Conservation (phyloP, 1,140 invertebrate genomes). For the Odontomachus brunneus region DNA sequence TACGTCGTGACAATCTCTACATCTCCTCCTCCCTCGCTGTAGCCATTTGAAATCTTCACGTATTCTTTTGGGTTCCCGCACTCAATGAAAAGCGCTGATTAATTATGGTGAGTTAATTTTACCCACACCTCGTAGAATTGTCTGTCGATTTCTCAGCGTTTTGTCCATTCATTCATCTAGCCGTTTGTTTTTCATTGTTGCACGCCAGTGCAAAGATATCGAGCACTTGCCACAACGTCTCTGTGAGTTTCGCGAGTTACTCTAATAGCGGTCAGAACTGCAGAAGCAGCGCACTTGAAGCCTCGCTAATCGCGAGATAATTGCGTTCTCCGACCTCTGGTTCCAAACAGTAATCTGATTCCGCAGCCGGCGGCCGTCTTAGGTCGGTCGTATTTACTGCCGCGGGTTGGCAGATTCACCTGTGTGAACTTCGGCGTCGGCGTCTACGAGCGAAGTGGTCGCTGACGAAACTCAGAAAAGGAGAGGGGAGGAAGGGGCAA, state of each 20-base stretch:
- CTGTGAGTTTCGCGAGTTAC: conserved; percentile 56
- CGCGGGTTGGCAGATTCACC: neutral
- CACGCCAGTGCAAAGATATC: conserved; percentile 9
- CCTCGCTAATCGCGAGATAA: conserved; percentile 69
- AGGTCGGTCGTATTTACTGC: conserved; percentile 42
- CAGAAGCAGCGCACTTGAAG: conserved; percentile 45
- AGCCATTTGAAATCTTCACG: too few species aligned
- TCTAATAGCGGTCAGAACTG: conserved; percentile 66
- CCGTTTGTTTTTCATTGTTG: conserved; percentile 8
- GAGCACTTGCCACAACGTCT: conserved; percentile 2
- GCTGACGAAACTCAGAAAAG: neutral
- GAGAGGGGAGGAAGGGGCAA: neutral
- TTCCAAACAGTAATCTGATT: conserved; percentile 69
- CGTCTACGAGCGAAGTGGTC: neutral
- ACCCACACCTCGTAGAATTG: conserved; percentile 20
- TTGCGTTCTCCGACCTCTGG: conserved; percentile 63
- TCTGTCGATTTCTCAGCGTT: conserved; percentile 5
- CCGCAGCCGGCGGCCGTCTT: conserved; percentile 28
- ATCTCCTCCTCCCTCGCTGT: neutral
- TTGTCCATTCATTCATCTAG: neutral
- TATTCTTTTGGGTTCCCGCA: conserved; percentile 21
- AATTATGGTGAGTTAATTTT: conserved; percentile 66
- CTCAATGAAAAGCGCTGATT: conserved; percentile 68
- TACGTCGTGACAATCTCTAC: neutral
- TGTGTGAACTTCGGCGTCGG: conserved; percentile 8